phyloP scores from a whole-genome alignment of 2,797 vertebrate species.

The Argya squamiceps region DNA sequence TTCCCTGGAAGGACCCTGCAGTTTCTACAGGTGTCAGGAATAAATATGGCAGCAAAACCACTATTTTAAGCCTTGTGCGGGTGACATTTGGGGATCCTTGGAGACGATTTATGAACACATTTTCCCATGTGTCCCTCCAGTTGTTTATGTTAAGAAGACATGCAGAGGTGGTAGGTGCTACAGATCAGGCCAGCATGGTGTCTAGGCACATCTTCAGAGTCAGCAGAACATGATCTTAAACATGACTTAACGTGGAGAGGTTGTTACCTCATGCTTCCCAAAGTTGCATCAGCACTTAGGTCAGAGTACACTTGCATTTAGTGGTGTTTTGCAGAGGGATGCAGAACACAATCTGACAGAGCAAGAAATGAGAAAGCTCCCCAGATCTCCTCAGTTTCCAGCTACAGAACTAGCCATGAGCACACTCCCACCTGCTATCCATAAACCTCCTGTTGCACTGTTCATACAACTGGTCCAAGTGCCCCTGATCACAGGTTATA shows the following conservation, averaged over 20 bases:
- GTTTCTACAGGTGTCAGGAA: background rate
- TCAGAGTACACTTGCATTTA: background rate
- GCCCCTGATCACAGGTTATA: background rate
- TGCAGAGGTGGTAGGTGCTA: background rate
- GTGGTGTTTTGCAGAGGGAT: background rate
- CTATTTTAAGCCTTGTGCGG: background rate
- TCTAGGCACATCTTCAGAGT: background rate
- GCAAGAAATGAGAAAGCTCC: fast-evolving
- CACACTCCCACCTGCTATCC: background rate
- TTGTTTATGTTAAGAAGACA: background rate
- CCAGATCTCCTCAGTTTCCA: background rate
- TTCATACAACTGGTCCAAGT: background rate
- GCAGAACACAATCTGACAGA: background rate
- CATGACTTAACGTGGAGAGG: background rate
- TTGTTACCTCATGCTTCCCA: background rate
- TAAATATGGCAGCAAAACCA: background rate
- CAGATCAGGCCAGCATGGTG: background rate
- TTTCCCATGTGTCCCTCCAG: background rate
- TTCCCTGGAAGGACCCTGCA: background rate
- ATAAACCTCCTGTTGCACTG: background rate
- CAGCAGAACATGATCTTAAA: background rate
- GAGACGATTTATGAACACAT: background rate
- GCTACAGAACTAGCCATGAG: background rate
- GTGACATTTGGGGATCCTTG: background rate
- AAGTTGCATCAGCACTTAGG: background rate